Evolutionary conservation across 2,888 invertebrate species (phyloP), one percentile per base, ranked within the genome.

Genomic region (Drosophila incognita): DNA sequence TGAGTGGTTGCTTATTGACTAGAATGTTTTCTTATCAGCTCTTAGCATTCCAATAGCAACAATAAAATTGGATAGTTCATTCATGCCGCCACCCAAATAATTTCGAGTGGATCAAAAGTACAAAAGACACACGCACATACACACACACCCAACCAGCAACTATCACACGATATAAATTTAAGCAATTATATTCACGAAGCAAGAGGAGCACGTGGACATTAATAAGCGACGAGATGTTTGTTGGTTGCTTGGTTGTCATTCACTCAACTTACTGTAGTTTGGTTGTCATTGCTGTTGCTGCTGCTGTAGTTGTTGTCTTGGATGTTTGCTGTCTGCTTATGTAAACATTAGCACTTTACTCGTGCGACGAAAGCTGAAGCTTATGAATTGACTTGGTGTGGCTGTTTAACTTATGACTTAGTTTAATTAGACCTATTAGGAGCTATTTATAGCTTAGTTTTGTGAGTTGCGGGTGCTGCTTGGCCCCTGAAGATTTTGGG

Each of bases 321-420:
- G 64, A 68, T 58, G 64, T 69, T 24, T 67, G 58, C 8, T 76
- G 61, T 52, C 59, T 73, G 75, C 87, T 79, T 80, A 87, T 82
- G 81, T 87, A 87, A 89, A 80, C 82, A 88, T 87, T 86, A 78
- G 83, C 79, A 79, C 80, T 72, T 69, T 79, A 73, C 76, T 2
- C 68, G 75, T 78, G 82, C 73, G 58, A 64, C 21, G 33, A 42
- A 24, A 60, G 53, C 61, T 63, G 51, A 69, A 65, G 76, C 54
- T 77, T 33, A 42, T 58, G 13, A 65, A 71, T 59, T 70, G 64
- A 75, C 64, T 68, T 63, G 49, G 13, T 63, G 38, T 49, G 21
- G 58, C 65, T 71, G 33, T 72, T 63, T 69, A 69, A 69, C 46
- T 62, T 78, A 75, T 75, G 62, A 78, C 70, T 75, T 77, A 63